Percentiles rank a stretch among this genome's conserved stretches.
phyloP scores from a whole-genome alignment of 2,113 vertebrate species.

The Oceanites oceanicus region DNA sequence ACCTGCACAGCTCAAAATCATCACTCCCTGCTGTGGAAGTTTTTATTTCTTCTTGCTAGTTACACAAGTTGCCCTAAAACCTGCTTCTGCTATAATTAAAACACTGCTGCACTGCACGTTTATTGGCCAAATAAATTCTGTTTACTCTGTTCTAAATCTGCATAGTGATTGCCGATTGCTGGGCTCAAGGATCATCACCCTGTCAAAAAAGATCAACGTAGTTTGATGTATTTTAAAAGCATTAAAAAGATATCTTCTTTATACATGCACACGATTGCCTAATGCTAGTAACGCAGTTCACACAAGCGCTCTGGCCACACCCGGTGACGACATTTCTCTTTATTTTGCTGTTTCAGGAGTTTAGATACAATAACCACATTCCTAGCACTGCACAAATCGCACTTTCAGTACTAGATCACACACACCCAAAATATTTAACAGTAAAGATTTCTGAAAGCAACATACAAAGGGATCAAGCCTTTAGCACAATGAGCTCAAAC shows the following conservation, averaged over 20 bases:
- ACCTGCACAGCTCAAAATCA: background rate
- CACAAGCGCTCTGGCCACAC: background rate
- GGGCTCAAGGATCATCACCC: background rate
- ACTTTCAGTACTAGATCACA: background rate
- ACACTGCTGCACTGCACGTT: background rate
- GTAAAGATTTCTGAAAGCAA: background rate
- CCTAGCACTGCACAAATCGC: background rate
- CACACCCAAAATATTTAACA: background rate
- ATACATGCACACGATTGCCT: fast-evolving
- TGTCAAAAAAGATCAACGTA: background rate
- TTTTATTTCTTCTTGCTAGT: background rate
- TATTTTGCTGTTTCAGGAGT: slow-evolving; percentile 47
- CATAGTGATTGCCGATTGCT: background rate
- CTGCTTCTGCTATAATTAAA: background rate
- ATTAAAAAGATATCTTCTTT: background rate
- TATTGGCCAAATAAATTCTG: background rate
- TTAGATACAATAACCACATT: slow-evolving; percentile 35
- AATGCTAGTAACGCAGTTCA: background rate
- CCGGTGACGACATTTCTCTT: slow-evolving; percentile 13
- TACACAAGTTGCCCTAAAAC: background rate
- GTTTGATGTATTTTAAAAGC: background rate
- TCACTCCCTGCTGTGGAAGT: background rate
- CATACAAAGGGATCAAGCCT: background rate
- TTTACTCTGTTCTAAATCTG: background rate
- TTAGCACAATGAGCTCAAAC: background rate